phyloP scores from a whole-genome alignment of 2,113 vertebrate genomes.

The Grantiella picta region DNA sequence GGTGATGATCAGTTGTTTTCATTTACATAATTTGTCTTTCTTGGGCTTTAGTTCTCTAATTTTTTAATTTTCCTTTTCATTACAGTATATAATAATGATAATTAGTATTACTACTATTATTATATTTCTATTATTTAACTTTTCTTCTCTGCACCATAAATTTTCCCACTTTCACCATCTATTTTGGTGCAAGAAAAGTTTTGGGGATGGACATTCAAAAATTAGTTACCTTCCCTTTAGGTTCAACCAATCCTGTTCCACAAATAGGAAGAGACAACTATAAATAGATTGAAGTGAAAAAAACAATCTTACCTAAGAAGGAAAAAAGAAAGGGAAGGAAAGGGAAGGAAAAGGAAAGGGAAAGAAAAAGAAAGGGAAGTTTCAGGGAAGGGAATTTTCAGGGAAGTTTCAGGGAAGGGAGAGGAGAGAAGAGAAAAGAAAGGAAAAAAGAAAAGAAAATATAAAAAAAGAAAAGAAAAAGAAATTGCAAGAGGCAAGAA shows the following conservation, averaged over 20 bases:
- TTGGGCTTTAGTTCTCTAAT: not conserved
- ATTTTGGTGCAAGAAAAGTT: not conserved
- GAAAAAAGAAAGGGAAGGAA: too few species aligned
- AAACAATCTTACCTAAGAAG: too few species aligned
- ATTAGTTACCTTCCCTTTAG: not conserved
- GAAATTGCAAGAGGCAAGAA: rapidly evolving
- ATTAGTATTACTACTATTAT: not conserved
- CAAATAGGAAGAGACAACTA: not conserved
- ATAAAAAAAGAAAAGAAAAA: too few species aligned
- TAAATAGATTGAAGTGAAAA: not conserved
- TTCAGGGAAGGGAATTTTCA: too few species aligned
- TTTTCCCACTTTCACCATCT: not conserved
- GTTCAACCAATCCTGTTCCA: not conserved
- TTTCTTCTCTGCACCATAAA: not conserved
- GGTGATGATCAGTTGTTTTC: not conserved
- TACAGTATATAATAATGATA: too few species aligned
- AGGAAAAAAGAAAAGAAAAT: too few species aligned
- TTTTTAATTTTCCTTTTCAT: not conserved
- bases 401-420: too few species aligned
- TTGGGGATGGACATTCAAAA: not conserved
- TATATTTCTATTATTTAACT: not conserved
- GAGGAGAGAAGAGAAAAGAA: too few species aligned
- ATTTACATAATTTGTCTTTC: not conserved
- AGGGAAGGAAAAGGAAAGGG: too few species aligned
- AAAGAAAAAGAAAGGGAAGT: too few species aligned